Evolutionary conservation across 1,140 invertebrate species (phyloP).

Genomic region (Drosophila varians): DNA sequence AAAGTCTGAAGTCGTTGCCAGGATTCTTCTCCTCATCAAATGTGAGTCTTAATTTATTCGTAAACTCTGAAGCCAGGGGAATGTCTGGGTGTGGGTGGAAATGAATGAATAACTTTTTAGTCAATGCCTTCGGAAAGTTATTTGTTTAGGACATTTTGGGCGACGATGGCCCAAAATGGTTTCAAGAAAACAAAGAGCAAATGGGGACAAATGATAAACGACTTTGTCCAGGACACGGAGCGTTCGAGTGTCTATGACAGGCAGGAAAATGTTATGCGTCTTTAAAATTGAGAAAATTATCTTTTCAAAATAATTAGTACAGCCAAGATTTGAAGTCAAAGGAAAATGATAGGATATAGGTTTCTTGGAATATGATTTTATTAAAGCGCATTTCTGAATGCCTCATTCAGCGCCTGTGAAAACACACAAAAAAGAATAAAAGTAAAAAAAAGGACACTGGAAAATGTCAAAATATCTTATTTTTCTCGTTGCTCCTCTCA

Average conservation of each 20-base stretch:
- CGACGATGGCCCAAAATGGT: conserved; percentile 1
- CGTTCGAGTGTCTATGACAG: conserved; percentile 39
- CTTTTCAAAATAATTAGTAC: conserved; percentile 16
- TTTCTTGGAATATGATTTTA: background rate
- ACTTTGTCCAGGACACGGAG: conserved; percentile 19
- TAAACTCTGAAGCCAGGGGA: conserved; percentile 28
- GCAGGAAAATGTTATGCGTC: conserved; percentile 17
- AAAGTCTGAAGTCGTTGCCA: conserved; percentile 32
- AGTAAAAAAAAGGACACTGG: background rate
- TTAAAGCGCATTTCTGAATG: background rate
- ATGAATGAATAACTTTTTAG: conserved; percentile 35
- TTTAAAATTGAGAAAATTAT: background rate
- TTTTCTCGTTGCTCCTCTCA: conserved; percentile 11
- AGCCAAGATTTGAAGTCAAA: background rate
- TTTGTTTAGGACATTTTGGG: conserved; percentile 40
- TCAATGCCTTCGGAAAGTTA: conserved; percentile 50
- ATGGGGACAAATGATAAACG: conserved; percentile 44
- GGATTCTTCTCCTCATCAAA: conserved; percentile 44
- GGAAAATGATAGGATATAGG: background rate
- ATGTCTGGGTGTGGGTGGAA: conserved; percentile 2
- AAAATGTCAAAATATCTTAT: conserved; percentile 45
- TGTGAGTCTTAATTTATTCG: conserved; percentile 79
- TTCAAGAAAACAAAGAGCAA: conserved; percentile 29
- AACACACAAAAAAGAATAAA: conserved; percentile 5
- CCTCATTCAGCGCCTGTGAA: background rate